A percentile compares a stretch with the other conserved stretches of the same genome.
Conservation (phyloP, 2,888 invertebrate genomes). For the Minunthozetes semirufus region DNA sequence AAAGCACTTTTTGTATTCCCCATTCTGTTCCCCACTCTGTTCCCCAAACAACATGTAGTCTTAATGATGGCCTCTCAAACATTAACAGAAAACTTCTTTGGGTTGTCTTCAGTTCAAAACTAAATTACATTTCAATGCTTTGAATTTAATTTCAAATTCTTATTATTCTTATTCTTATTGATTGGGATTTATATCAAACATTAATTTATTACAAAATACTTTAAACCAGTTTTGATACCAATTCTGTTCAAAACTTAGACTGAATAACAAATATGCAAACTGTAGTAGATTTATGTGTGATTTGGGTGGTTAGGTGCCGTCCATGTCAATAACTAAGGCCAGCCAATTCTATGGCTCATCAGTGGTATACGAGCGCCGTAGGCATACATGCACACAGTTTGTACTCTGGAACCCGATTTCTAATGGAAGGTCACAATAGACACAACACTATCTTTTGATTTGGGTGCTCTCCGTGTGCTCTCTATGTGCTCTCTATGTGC, state of each 20-base stretch:
- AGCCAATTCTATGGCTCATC: slow-evolving; percentile 12
- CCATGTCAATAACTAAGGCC: slow-evolving; percentile 10
- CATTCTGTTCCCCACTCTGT: not conserved
- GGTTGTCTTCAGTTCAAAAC: not conserved
- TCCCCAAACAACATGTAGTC: not conserved
- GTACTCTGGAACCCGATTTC: not conserved
- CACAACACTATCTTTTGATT: slow-evolving; percentile 10
- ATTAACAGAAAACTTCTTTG: not conserved
- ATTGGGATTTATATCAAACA: not conserved
- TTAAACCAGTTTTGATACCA: not conserved
- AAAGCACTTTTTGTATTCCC: slow-evolving; percentile 17
- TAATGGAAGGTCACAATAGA: slow-evolving; percentile 21
- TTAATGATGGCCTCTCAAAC: slow-evolving; percentile 11
- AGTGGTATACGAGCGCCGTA: not conserved
- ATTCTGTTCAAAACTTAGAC: not conserved
- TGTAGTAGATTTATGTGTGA: slow-evolving; percentile 6
- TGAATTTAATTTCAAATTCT: not conserved
- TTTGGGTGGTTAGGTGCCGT: not conserved
- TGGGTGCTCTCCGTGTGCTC: not conserved
- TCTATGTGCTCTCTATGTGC: not conserved
- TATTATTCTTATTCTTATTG: not conserved
- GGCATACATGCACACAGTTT: not conserved
- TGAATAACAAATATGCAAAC: slow-evolving; percentile 11
- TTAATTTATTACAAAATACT: not conserved
- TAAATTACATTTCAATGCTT: not conserved